phyloP scores from a whole-genome alignment of 2,797 vertebrate genomes.

The Oryzias sinensis region DNA sequence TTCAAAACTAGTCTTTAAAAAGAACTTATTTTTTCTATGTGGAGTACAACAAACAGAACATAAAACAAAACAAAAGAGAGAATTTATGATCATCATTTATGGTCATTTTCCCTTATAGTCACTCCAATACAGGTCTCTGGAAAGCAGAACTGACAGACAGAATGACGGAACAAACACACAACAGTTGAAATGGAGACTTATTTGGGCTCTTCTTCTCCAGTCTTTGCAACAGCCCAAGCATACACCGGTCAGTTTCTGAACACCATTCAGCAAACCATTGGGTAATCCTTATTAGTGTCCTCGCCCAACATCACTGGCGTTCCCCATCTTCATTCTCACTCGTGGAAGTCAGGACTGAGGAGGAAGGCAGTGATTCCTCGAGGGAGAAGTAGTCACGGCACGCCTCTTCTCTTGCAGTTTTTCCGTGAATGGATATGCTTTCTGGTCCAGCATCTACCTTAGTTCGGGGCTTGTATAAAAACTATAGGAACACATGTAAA shows the following conservation, averaged over 20 bases:
- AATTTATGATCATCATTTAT: constrained; percentile 76
- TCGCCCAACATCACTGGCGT: constrained; percentile 33
- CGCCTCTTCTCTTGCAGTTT: constrained; percentile 64
- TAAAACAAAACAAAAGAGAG: constrained; percentile 70
- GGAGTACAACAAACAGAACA: constrained; percentile 68
- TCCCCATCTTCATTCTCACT: constrained; percentile 47
- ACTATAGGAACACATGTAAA: constrained; percentile 77
- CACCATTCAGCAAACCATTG: constrained; percentile 53
- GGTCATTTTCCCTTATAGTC: constrained; percentile 74
- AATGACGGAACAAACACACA: constrained; percentile 77
- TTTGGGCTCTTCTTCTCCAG: constrained; percentile 48
- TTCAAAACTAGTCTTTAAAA: constrained; percentile 66
- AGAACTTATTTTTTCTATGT: constrained; percentile 27
- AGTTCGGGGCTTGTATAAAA: constrained; percentile 86
- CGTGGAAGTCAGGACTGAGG: constrained; percentile 51
- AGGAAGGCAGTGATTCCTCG: constrained; percentile 74
- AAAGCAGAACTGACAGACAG: constrained; percentile 83
- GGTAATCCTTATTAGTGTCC: constrained; percentile 42
- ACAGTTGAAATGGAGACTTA: constrained; percentile 72
- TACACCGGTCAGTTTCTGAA: constrained; percentile 46
- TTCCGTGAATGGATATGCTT: constrained; percentile 71
- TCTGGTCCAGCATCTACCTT: constrained; percentile 77
- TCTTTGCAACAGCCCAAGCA: constrained; percentile 56
- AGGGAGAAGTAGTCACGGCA: constrained; percentile 43
- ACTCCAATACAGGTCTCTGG: constrained; percentile 79